phyloP scores from a whole-genome alignment of 2,888 invertebrate genomes.

The Aphidoletes aphidimyza region DNA sequence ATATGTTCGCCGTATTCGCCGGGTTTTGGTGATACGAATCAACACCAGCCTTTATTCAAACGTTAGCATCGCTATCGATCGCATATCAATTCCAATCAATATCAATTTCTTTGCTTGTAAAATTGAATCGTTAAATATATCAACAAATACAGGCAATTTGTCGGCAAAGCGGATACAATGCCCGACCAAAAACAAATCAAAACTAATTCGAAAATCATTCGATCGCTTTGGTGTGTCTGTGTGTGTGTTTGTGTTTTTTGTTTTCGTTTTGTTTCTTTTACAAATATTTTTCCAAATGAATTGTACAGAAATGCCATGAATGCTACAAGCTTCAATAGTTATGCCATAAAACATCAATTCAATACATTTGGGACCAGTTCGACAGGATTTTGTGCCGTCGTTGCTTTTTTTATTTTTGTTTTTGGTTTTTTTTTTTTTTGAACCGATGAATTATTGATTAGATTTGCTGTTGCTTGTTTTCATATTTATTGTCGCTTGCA shows the following conservation, averaged over 20 bases:
- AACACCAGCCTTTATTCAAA: not conserved
- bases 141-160: not conserved
- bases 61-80: not conserved
- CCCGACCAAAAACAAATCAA: not conserved
- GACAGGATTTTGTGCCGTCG: no score
- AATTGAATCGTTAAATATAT: slow-evolving; percentile 10
- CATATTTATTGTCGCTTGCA: not conserved
- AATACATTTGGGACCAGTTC: no score
- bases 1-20: not conserved
- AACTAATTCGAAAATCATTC: slow-evolving; percentile 15
- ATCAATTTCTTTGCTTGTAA: slow-evolving; percentile 16
- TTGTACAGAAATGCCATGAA: no score
- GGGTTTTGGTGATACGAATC: not conserved
- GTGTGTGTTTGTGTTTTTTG: no score
- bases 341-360: not conserved
- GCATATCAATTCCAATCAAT: not conserved
- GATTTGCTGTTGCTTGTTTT: not conserved
- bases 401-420: not conserved
- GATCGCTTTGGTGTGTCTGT: not conserved
- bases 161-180: not conserved
- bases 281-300: not conserved
- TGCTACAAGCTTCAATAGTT: no score
- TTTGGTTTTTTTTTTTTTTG: not conserved
- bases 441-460: not conserved
- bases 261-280: no score